Evolutionary conservation across 2,113 vertebrate species (phyloP).

Genomic region (Anser cygnoides): DNA sequence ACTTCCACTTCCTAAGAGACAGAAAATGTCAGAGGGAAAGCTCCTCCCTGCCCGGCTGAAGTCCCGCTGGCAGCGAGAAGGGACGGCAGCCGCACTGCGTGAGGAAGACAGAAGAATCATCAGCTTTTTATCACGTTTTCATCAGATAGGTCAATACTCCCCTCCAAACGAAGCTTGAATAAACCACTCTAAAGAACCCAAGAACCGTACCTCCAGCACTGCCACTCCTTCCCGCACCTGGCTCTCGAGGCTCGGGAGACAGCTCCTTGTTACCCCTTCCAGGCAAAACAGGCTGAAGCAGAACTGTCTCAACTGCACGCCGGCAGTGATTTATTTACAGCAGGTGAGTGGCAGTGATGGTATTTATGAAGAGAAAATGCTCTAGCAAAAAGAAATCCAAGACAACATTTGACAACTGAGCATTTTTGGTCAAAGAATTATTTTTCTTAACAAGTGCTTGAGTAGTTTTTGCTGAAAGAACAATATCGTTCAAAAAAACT

Average conservation of each 20-base stretch:
- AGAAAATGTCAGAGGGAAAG: not conserved
- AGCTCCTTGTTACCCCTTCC: not conserved
- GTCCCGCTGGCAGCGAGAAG: not conserved
- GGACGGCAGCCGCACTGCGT: accelerated
- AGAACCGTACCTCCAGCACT: not conserved
- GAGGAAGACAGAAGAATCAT: not conserved
- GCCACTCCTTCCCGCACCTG: accelerated
- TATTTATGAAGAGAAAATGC: not conserved
- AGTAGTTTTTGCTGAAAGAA: not conserved
- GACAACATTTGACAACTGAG: not conserved
- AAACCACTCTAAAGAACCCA: not conserved
- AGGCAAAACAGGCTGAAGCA: not conserved
- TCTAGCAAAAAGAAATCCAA: not conserved
- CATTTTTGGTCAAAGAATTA: not conserved
- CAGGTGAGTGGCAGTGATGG: not conserved
- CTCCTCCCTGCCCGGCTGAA: not conserved
- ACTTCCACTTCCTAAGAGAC: not conserved
- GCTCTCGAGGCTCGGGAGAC: not conserved
- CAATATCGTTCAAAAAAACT: not conserved
- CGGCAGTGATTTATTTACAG: not conserved
- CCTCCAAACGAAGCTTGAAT: not conserved
- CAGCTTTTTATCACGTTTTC: too few species aligned
- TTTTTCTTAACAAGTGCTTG: not conserved
- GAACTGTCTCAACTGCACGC: too few species aligned
- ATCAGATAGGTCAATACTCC: not conserved